Evolutionary conservation across 2,113 vertebrate genomes (phyloP).

Genomic region (Edolisoma coerulescens): DNA sequence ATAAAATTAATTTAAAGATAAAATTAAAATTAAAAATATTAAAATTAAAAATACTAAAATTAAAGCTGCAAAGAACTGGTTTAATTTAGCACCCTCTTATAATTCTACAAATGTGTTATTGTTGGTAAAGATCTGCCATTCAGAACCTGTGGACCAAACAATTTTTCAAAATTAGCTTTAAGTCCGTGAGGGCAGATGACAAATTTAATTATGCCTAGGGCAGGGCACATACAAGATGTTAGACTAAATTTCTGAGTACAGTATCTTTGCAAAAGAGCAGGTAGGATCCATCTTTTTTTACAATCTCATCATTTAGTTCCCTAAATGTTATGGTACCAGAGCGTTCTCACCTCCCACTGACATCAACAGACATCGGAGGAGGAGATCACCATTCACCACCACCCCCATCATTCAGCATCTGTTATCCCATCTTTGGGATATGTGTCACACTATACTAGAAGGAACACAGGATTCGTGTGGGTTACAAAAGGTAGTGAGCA

Average conservation of each 20-base stretch:
- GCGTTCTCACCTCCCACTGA: not conserved
- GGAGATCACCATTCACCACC: not conserved
- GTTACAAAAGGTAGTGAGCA: not conserved
- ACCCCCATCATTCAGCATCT: fast-evolving
- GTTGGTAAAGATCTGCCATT: not conserved
- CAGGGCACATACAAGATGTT: not conserved
- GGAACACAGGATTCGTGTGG: not conserved
- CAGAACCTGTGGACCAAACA: not conserved
- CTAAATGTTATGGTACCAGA: not conserved
- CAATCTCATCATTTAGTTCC: not conserved
- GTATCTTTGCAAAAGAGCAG: not conserved
- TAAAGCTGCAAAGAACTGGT: not conserved
- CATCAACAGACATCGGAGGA: not conserved
- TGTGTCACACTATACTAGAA: not conserved
- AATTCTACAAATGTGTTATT: not conserved
- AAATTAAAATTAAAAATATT: not conserved
- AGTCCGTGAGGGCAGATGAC: not conserved
- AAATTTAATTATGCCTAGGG: not conserved
- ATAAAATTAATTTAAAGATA: conserved; percentile 8
- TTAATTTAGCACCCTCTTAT: not conserved
- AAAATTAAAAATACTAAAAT: conserved; percentile 3
- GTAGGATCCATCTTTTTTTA: not conserved
- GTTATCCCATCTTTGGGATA: not conserved
- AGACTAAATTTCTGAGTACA: not conserved
- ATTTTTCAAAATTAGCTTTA: not conserved